Base-by-base conservation (phyloP, 2,888 invertebrate genomes). In the Dryobota labecula region DNA sequence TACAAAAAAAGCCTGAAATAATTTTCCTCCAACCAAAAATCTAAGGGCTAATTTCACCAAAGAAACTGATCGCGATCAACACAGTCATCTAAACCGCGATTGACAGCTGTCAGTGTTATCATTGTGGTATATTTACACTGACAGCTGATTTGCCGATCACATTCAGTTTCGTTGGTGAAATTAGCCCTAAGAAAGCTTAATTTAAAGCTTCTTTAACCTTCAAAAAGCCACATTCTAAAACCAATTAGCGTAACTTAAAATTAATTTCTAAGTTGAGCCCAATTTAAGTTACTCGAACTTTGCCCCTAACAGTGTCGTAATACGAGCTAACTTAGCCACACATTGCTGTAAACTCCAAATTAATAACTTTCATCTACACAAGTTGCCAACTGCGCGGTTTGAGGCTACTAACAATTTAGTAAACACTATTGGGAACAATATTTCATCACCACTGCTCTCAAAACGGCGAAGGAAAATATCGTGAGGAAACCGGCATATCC, bases 321-420 rank as follows among this genome's bases (percentile, higher is more conserved):
- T 36, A 62, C 15, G n/a, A 53, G 30, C 41, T 33, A 67, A 77
- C 62, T 76, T 63, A 4, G 36, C 66, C 53, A 66, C 67, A 60
- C 47, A 38, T 38, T 54, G 43, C 53, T 36, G 15, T 15, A 33
- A 72, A 47, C 54, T 74, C 15, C 1, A 60, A 68, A 73, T 76
- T 58, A 77, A 72, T 76, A 66, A 76, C 20, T 76, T 62, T 49
- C 62, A 43, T 43, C 18, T n/a, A 51, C 20, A 30, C 30, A 67
- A 54, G 43, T 77, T 77, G n/a, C 49, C 18, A 60, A 76, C 30
- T 15, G 2, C 11, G 43, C 5, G 58, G 66, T 49, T 56, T 65
- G 61, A 24, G 66, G 43, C 54, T 38, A 33, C 47, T 47, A 58
- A 76, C 72, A 72, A 76, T 66, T 76, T 76, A 58, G 66, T 76